phyloP scores from a whole-genome alignment of 2,888 invertebrate genomes.

The Amblyteles armatorius region DNA sequence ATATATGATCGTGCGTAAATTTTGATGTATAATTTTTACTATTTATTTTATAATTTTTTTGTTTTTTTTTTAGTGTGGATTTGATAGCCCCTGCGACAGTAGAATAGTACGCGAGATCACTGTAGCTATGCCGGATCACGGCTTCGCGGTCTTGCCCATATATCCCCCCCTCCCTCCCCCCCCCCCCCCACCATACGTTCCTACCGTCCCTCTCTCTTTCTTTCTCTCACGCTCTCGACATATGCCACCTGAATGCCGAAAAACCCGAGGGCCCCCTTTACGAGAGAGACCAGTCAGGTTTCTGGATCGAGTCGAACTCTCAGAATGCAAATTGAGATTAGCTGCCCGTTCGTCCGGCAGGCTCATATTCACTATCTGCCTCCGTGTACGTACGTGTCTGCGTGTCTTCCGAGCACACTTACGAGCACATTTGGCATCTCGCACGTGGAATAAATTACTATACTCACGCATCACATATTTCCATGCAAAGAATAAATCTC shows the following conservation, averaged over 20 bases:
- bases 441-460: constrained; percentile 71
- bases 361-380: constrained; percentile 62
- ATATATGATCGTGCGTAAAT: background rate
- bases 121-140: constrained; percentile 79
- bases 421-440: constrained; percentile 77
- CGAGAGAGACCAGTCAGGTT: constrained; percentile 76
- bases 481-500: constrained; percentile 59
- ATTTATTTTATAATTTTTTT: background rate
- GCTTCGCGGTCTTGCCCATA: constrained; percentile 62
- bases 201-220: constrained; percentile 33
- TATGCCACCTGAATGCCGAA: constrained; percentile 83
- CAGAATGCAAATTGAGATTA: constrained; percentile 81
- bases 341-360: constrained; percentile 56
- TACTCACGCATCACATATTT: constrained; percentile 62
- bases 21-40: background rate
- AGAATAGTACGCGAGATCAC: constrained; percentile 72
- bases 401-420: constrained; percentile 70
- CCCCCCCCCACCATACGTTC: constrained; percentile 68
- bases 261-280: constrained; percentile 78
- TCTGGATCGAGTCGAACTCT: constrained; percentile 78
- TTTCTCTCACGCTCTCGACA: constrained; percentile 72
- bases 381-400: constrained; percentile 49
- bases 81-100: constrained; percentile 77
- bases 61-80: constrained; percentile 23
- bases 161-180: constrained; percentile 65